Evolutionary conservation across 1,140 invertebrate species (phyloP).

Genomic region (Lepidostoma basale): DNA sequence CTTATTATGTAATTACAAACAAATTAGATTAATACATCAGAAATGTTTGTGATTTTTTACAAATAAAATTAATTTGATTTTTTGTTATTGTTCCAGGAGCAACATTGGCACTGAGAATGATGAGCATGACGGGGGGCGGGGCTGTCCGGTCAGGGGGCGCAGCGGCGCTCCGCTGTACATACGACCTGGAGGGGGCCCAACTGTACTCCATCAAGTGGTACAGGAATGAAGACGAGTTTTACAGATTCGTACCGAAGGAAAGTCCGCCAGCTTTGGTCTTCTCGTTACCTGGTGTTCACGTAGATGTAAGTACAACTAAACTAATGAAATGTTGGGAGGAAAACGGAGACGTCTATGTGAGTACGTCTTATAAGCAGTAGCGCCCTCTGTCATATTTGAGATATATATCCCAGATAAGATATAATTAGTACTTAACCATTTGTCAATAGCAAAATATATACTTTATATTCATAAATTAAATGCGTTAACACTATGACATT

Average conservation of each 20-base stretch:
- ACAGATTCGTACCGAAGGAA: slow-evolving; percentile 77
- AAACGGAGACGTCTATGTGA: no score
- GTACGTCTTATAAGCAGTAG: no score
- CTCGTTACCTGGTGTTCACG: slow-evolving; percentile 72
- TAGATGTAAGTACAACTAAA: slow-evolving; percentile 83
- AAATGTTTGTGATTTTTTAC: no score
- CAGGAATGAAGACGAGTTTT: slow-evolving; percentile 77
- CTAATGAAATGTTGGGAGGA: no score
- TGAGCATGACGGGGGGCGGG: slow-evolving; percentile 37
- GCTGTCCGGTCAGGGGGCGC: slow-evolving; percentile 67
- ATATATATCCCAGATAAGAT: no score
- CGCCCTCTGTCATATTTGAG: no score
- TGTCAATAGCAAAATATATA: no score
- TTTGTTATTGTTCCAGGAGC: slow-evolving; percentile 20
- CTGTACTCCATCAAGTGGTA: slow-evolving; percentile 88
- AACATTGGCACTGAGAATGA: slow-evolving; percentile 7
- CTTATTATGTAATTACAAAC: no score
- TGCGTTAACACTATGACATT: no score
- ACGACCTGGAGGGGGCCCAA: slow-evolving; percentile 76
- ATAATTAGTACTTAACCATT: no score
- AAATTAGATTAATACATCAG: no score
- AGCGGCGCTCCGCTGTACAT: slow-evolving; percentile 73
- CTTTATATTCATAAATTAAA: no score
- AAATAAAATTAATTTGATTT: not conserved
- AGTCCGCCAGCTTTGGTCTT: slow-evolving; percentile 76